A percentile compares a stretch with the other conserved stretches of the same genome.
phyloP scores from a whole-genome alignment of 2,888 invertebrate species.

The Pyrrhia umbra region DNA sequence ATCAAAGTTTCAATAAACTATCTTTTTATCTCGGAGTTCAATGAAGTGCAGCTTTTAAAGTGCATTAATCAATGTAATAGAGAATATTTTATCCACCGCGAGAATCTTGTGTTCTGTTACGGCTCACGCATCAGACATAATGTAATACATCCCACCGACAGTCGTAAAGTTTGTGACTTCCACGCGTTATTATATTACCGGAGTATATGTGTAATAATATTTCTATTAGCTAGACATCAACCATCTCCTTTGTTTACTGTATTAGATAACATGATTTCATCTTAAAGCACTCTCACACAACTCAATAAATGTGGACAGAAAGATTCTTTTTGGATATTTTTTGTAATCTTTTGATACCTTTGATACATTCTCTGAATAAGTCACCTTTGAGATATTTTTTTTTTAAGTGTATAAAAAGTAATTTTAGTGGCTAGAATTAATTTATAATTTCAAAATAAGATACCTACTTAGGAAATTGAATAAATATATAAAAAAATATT shows the following conservation, averaged over 20 bases:
- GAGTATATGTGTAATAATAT: slow-evolving; percentile 62
- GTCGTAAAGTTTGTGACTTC: slow-evolving; percentile 66
- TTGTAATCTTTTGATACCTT: not conserved
- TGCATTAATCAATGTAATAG: slow-evolving; percentile 65
- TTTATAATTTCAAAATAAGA: too few species aligned
- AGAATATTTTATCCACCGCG: slow-evolving; percentile 66
- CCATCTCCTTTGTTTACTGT: slow-evolving; percentile 57
- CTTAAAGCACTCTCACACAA: slow-evolving; percentile 26
- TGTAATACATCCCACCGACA: slow-evolving; percentile 54
- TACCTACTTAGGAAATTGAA: too few species aligned
- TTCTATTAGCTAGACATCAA: slow-evolving; percentile 62
- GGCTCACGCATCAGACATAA: slow-evolving; percentile 52
- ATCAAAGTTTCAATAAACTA: slow-evolving; percentile 66
- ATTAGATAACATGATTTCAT: slow-evolving; percentile 53
- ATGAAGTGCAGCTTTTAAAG: slow-evolving; percentile 60
- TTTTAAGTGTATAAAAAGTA: too few species aligned
- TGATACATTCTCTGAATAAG: too few species aligned
- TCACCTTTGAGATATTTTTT: too few species aligned
- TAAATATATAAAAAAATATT: too few species aligned
- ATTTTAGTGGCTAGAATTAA: too few species aligned
- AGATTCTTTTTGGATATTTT: not conserved
- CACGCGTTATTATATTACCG: slow-evolving; percentile 62
- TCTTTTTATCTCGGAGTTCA: slow-evolving; percentile 63
- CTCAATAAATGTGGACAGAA: slow-evolving; percentile 12
- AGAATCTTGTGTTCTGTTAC: slow-evolving; percentile 64